These are phyloP conservation scores for Telenomus remus DNA, from an alignment of 1,140 invertebrate genomes.

Conservation along the genomic window DNA sequence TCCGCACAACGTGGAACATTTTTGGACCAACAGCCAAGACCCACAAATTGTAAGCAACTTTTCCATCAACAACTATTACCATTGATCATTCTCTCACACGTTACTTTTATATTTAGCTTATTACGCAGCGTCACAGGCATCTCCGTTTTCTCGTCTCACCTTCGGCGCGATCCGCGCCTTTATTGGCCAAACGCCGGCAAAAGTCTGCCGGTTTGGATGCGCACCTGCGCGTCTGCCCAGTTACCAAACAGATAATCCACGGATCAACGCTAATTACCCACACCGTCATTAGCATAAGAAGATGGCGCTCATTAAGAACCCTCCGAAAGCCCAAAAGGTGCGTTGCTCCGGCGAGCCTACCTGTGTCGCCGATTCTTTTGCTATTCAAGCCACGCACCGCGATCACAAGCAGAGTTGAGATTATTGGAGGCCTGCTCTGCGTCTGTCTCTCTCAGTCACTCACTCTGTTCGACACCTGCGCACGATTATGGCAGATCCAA, in stretches of 20 bases:
- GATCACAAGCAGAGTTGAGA: not conserved
- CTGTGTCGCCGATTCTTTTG: slow-evolving; percentile 3
- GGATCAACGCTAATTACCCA: slow-evolving; percentile 69
- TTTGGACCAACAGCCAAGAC: slow-evolving; percentile 11
- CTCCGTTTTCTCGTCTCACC: slow-evolving; percentile 25
- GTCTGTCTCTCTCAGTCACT: not conserved
- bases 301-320: slow-evolving; percentile 57
- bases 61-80: no score
- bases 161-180: slow-evolving; percentile 20
- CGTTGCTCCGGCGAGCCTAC: not conserved
- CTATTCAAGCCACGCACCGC: not conserved
- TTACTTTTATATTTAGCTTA: slow-evolving; percentile 48
- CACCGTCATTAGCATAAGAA: slow-evolving; percentile 67
- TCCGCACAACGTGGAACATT: slow-evolving; percentile 35
- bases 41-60: not conserved
- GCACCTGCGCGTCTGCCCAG: slow-evolving; percentile 8
- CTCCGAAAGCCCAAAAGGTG: slow-evolving; percentile 11
- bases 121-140: slow-evolving; percentile 33
- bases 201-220: not conserved
- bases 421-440: slow-evolving; percentile 7
- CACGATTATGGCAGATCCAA: slow-evolving; percentile 22
- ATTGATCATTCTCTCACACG: slow-evolving; percentile 2
- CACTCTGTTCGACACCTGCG: slow-evolving; percentile 31
- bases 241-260: slow-evolving; percentile 49
- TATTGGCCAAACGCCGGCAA: slow-evolving; percentile 14